Base-by-base conservation (phyloP, 1,140 invertebrate species). In the Drosophila mauritiana region DNA sequence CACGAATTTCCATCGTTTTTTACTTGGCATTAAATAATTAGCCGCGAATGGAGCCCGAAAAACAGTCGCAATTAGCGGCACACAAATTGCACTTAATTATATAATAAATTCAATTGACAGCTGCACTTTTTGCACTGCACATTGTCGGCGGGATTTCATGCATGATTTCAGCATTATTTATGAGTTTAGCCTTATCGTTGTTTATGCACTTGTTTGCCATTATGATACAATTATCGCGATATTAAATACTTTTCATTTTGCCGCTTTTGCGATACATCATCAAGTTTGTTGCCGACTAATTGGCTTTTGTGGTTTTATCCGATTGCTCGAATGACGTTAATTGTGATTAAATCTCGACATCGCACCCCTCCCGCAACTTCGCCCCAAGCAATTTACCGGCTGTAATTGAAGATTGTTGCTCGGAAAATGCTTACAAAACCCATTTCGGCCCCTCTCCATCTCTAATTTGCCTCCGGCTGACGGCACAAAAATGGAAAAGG, bases 31-130 rank as follows among this genome's bases (percentile, higher is more conserved):
- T 78, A 72, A 86, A 85, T 69, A 85, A 85, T 85, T 85, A 75
- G 54, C 57, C 48, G 58, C 43, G 58, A 73, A 58, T 78, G 73
- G 56, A 73, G 67, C 45, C 46, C 36, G 81, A 65, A 65, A 85
- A 85, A 78, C 78, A 73, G 82, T 73, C 70, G 82, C 81, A 85
- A 85, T 85, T 85, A 85, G 82, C 59, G 59, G 63, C 48, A 54
- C 78, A 61, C 78, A 81, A 85, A 81, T 81, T 81, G 74, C 68
- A 78, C 81, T 85, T 81, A 86, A 85, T 85, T 85, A 85, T 85
- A 81, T 74, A 85, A 85, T 86, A 85, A 85, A 86, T 85, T 85
- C 78, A 86, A 85, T 86, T 85, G 81, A 86, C 81, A 85, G 78
- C 69, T 81, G 64, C 49, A 37, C 73, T 54, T 67, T 77, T 77